phyloP scores from a whole-genome alignment of 2,113 vertebrate genomes.

The Empidonax alnorum region DNA sequence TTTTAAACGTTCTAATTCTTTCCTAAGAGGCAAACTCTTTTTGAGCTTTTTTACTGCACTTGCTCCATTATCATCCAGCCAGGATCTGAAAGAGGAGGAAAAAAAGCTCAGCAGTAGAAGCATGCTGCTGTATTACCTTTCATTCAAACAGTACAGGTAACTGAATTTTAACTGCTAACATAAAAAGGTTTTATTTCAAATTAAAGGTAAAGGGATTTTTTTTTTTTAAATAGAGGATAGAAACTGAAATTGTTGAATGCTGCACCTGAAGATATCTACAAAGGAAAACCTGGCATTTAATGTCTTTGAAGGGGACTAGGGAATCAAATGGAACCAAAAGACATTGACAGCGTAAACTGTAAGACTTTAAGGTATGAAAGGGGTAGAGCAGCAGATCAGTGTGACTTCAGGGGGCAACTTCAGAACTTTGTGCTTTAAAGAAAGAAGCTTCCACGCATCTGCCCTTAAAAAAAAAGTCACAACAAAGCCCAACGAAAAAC shows the following conservation, averaged over 20 bases:
- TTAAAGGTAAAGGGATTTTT: background rate
- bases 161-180: background rate
- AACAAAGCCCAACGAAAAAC: background rate
- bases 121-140: background rate
- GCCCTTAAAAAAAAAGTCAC: background rate
- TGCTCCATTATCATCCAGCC: slow-evolving; percentile 86
- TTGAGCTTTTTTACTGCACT: slow-evolving; percentile 83
- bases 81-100: slow-evolving; percentile 77
- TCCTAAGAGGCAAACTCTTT: slow-evolving; percentile 86
- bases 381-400: background rate
- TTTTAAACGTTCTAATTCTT: slow-evolving; percentile 87
- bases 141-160: background rate
- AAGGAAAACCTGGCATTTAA: background rate
- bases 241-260: background rate
- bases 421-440: background rate
- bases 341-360: background rate
- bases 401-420: background rate
- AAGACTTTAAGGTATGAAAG: background rate
- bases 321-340: background rate
- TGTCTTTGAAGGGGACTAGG: background rate
- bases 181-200: background rate
- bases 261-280: background rate
- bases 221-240: background rate
- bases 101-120: background rate
- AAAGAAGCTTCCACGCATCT: background rate